Evolutionary conservation across 53 echinoderm and acorn worm species (phyloP), one percentile per base, ranked within the genome.

Genomic region (Hippasteria phrygiana): DNA sequence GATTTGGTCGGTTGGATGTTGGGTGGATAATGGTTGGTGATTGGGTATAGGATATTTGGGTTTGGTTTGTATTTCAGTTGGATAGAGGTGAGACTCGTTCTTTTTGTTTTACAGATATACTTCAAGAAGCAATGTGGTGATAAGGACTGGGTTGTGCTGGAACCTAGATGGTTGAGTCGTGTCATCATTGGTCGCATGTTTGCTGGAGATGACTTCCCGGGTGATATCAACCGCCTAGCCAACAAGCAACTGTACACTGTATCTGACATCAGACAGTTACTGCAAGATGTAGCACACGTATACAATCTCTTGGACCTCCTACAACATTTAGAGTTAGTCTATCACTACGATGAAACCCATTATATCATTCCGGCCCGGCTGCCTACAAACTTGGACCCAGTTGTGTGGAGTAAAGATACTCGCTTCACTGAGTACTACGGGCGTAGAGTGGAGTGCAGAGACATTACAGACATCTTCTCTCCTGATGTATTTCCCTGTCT

Each of bases 351-450:
- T 59, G 73, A 76, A 1, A 36, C 76, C 11, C 86, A 67, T 63
- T 91, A 55, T 54, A 79, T 91, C 45, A 87, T 87, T 64, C 91
- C 91, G 38, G 87, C 65, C 20, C 39, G 77, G 41, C 42, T 91
- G 14, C 85, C 78, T 10, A 78, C 67, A 3, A 70, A 77, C 36
- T 64, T 91, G 70, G 77, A 87, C 42, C 71, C 78, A 18, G 87
- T 78, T 4, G 70, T 87, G 8, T 91, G 91, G 91, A 77, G 77
- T 55, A 46, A 55, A 56, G 78, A 78, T 31, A 38, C 56, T 45
- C 73, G 55, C 2, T 90, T 90, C 42, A 90, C 81, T 34, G 81
- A 81, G 33, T 91, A 91, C 63, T 91, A 87, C 22, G 91, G 91
- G n/a, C 77, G 87, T 17, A 87, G 91, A 55, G 71, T 91, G 2